Base-by-base conservation (phyloP, 2,888 invertebrate genomes). In the Morpho deidamia region DNA sequence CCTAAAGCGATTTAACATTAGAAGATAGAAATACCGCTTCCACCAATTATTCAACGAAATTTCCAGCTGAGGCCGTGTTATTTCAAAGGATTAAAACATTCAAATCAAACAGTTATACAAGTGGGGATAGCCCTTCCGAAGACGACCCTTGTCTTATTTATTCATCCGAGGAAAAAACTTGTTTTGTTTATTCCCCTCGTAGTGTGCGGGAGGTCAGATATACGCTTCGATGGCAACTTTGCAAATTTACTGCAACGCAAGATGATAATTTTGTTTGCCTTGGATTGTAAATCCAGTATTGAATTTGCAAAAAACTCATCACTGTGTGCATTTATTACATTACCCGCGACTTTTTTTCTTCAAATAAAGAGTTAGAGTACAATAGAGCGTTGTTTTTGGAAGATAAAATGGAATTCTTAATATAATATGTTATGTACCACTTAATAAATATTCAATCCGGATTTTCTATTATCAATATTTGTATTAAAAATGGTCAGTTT, bases 111-210 rank as follows among this genome's bases (percentile, higher is more conserved):
- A 71, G 74, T 80, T 79, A 73, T 66, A 73, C 72, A 74, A 72
- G 73, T 76, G 77, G 83, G 81, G 81, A 74, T 74, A 68, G 72
- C 69, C 80, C 82, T 79, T 74, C 64, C 62, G 63, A 66, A 62
- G 71, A 71, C 81, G 72, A 80, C 85, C 84, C 84, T 78, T 73
- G 76, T 81, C 84, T 88, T 87, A 86, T 87, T 88, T 89, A 89
- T 89, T 88, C 85, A 88, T 87, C 82, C 75, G 81, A 73, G 77
- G 80, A 83, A 83, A 82, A 84, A 88, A 82, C 78, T 85, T 87
- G 85, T 83, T 87, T 87, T 87, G 87, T 87, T 85, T 83, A 81
- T 81, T 80, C 78, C 74, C 78, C 75, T 70, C 57, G 51, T 42
- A 64, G 61, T 65, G 64, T 58, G 66, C 70, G 71, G 70, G 72